Percentiles rank a stretch among this genome's conserved stretches.
These are phyloP conservation scores for Scaptomyza reducta DNA, from an alignment of 2,888 invertebrate genomes.

Conservation along the genomic window DNA sequence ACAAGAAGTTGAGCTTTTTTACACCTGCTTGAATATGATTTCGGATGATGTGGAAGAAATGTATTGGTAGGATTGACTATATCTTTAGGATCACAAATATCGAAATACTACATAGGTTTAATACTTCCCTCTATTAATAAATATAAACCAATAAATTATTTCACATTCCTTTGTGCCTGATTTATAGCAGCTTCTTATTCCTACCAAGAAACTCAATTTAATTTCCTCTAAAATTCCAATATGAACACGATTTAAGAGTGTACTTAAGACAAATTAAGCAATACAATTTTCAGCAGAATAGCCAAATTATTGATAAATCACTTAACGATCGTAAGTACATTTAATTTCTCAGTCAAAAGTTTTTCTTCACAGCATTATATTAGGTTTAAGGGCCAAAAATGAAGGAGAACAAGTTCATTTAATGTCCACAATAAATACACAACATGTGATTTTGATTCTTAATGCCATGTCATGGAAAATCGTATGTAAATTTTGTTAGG, in stretches of 20 bases:
- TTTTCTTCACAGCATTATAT: conserved; percentile 16
- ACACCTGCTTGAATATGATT: too few species aligned
- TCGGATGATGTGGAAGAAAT: too few species aligned
- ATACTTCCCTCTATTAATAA: too few species aligned
- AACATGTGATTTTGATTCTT: conserved; percentile 69
- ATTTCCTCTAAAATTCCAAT: not conserved
- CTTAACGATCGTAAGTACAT: conserved; percentile 14
- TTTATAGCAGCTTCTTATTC: not conserved
- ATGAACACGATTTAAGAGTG: not conserved
- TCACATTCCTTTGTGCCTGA: not conserved
- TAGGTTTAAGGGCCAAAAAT: conserved; percentile 16
- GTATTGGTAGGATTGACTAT: too few species aligned
- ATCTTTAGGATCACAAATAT: too few species aligned
- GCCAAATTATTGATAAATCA: conserved; percentile 33
- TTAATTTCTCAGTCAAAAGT: not conserved
- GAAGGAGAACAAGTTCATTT: conserved; percentile 56
- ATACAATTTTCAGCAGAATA: not conserved
- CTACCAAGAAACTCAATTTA: too few species aligned
- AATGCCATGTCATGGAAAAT: conserved; percentile 53
- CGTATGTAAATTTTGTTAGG: conserved; percentile 65
- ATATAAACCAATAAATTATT: too few species aligned
- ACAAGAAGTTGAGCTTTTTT: too few species aligned
- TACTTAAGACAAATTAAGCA: not conserved
- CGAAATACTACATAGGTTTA: too few species aligned
- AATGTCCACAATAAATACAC: conserved; percentile 53